Evolutionary conservation across 1,140 invertebrate species (phyloP).

Genomic region (Procambarus virginalis): DNA sequence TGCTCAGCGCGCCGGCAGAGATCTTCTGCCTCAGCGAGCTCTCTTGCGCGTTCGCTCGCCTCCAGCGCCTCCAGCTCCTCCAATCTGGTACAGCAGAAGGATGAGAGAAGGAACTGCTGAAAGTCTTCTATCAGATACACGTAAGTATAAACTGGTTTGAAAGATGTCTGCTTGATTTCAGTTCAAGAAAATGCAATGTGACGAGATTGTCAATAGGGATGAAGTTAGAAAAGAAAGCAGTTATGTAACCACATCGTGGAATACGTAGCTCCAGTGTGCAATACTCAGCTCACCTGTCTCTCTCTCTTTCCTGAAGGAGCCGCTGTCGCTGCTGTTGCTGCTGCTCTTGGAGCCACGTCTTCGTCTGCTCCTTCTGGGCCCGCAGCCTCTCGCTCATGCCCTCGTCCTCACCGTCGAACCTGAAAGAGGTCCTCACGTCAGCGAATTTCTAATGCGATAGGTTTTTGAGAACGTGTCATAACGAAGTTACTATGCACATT

Average conservation of each 20-base stretch:
- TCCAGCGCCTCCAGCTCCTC: neutral
- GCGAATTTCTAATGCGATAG: no score
- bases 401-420: conserved; percentile 47
- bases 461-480: no score
- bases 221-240: no score
- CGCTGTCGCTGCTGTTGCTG: conserved; percentile 3
- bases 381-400: neutral
- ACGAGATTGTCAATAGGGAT: no score
- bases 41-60: neutral
- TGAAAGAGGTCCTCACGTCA: neutral
- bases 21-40: conserved; percentile 11
- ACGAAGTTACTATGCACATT: no score
- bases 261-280: neutral
- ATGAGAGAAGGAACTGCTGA: neutral
- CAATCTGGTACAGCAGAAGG: neutral
- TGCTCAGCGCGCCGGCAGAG: conserved; percentile 3
- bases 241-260: no score
- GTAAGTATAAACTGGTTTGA: neutral
- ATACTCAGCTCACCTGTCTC: neutral
- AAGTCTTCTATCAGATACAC: neutral
- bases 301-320: conserved; percentile 8
- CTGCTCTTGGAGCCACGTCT: conserved; percentile 46
- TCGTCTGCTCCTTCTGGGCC: conserved; percentile 25
- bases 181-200: neutral
- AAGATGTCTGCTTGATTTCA: neutral